These are phyloP conservation scores for Subacronicta megacephala DNA, from an alignment of 2,888 invertebrate species.

Conservation along the genomic window DNA sequence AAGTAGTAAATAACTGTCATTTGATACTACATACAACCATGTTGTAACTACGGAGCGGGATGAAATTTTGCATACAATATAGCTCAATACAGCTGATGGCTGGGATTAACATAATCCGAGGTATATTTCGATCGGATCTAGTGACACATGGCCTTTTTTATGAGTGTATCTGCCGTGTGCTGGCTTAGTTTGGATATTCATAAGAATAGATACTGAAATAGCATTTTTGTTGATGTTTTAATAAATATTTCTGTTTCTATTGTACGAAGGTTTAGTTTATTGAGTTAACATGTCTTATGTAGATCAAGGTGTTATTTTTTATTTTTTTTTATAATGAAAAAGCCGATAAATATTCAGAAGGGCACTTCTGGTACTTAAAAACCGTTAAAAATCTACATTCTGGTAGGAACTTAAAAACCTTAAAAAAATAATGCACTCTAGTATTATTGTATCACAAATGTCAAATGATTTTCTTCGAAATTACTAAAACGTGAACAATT, in stretches of 20 bases:
- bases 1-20: slow-evolving; percentile 9
- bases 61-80: slow-evolving; percentile 42
- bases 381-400: too few relatives aligned
- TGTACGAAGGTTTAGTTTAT: background rate
- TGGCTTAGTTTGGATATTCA: slow-evolving; percentile 19
- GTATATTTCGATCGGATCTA: slow-evolving; percentile 42
- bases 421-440: too few relatives aligned
- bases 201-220: slow-evolving; percentile 13
- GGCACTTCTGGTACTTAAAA: too few relatives aligned
- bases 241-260: background rate
- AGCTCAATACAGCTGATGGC: slow-evolving; percentile 45
- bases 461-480: too few relatives aligned
- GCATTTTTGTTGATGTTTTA: background rate
- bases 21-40: slow-evolving; percentile 4
- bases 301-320: too few relatives aligned
- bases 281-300: background rate
- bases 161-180: slow-evolving; percentile 25
- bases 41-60: slow-evolving; percentile 12
- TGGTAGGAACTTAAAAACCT: too few relatives aligned
- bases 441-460: too few relatives aligned
- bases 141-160: slow-evolving; percentile 48
- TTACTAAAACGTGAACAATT: too few relatives aligned
- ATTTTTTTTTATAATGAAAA: too few relatives aligned
- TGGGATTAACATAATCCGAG: slow-evolving; percentile 50
- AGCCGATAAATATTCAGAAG: too few relatives aligned